A percentile compares a stretch with the other conserved stretches of the same genome.
These are phyloP conservation scores for Paramisgurnus dabryanus DNA, from an alignment of 2,113 vertebrate genomes.

Conservation along the genomic window DNA sequence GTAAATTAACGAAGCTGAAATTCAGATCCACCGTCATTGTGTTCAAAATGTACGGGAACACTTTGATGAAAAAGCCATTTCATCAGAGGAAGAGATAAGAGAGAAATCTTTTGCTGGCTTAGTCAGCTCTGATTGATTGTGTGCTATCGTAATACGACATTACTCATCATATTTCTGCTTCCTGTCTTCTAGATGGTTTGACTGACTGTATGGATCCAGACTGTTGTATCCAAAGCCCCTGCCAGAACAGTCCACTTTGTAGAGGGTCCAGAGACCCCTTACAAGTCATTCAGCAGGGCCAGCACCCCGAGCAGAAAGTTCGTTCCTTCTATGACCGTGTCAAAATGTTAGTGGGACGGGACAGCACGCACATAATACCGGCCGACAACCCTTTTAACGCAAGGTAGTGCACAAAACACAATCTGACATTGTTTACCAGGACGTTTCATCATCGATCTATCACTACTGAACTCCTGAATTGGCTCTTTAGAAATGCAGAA, in stretches of 20 bases:
- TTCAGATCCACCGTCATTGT: constrained; percentile 3
- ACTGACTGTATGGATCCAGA: constrained; percentile 98
- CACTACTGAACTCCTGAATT: no score
- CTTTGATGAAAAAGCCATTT: constrained; percentile 12
- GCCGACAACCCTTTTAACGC: constrained; percentile 96
- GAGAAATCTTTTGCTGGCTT: not conserved
- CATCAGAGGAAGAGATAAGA: not conserved
- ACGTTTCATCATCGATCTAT: no score
- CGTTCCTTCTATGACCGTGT: constrained; percentile 96
- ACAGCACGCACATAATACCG: constrained; percentile 96
- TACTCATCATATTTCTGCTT: constrained; percentile 1
- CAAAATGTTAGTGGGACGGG: constrained; percentile 92
- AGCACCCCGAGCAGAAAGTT: constrained; percentile 77
- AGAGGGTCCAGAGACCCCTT: constrained; percentile 92
- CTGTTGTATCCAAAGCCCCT: constrained; percentile 95
- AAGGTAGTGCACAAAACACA: constrained; percentile 73
- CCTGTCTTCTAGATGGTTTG: constrained; percentile 84
- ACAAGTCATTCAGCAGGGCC: constrained; percentile 92
- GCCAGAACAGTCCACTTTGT: constrained; percentile 94
- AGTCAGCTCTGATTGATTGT: constrained; percentile 25
- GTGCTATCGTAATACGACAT: constrained; percentile 2
- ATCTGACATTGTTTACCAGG: no score
- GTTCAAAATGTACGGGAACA: constrained; percentile 8
- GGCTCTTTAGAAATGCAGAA: no score
- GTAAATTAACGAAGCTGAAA: constrained; percentile 11